Percentiles rank a stretch among this genome's conserved stretches.
Evolutionary conservation across 1,140 invertebrate genomes (phyloP).

Genomic region (Scaptodrosophila lebanonensis): DNA sequence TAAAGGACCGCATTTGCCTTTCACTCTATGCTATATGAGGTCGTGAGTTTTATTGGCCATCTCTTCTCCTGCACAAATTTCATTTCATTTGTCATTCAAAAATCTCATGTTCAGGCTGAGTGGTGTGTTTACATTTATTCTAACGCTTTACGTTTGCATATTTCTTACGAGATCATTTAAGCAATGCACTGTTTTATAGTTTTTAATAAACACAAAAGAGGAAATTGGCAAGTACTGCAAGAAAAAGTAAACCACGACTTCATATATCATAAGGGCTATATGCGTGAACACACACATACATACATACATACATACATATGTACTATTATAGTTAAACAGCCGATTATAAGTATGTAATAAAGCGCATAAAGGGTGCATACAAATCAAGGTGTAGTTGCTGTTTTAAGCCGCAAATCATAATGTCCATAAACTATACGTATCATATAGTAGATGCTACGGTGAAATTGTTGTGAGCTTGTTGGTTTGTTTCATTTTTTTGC

Average conservation of each 20-base stretch:
- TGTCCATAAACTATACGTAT: conserved; percentile 50
- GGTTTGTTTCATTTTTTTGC: conserved; percentile 2
- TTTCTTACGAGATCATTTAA: conserved; percentile 62
- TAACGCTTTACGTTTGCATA: conserved; percentile 72
- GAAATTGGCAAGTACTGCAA: conserved; percentile 61
- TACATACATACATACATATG: conserved; percentile 15
- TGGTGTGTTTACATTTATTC: conserved; percentile 24
- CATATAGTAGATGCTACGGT: conserved; percentile 25
- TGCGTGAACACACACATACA: conserved; percentile 23
- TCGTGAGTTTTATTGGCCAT: conserved; percentile 67
- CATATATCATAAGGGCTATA: conserved; percentile 65
- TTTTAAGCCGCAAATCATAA: conserved; percentile 55
- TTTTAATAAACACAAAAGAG: conserved; percentile 44
- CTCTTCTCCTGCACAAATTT: conserved; percentile 40
- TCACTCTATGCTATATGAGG: conserved; percentile 69
- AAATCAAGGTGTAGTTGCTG: conserved; percentile 43
- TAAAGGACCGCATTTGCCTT: background rate
- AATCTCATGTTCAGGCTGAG: too few species aligned
- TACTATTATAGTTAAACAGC: conserved; percentile 31
- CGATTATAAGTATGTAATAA: conserved; percentile 43
- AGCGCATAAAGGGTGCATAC: conserved; percentile 61
- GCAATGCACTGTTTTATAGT: conserved; percentile 43
- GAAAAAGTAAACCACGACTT: conserved; percentile 62
- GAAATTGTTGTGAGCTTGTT: conserved; percentile 32
- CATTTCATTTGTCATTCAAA: conserved; percentile 22